Conservation (phyloP, 2,888 invertebrate species). For the Chrysolina oricalcia region DNA sequence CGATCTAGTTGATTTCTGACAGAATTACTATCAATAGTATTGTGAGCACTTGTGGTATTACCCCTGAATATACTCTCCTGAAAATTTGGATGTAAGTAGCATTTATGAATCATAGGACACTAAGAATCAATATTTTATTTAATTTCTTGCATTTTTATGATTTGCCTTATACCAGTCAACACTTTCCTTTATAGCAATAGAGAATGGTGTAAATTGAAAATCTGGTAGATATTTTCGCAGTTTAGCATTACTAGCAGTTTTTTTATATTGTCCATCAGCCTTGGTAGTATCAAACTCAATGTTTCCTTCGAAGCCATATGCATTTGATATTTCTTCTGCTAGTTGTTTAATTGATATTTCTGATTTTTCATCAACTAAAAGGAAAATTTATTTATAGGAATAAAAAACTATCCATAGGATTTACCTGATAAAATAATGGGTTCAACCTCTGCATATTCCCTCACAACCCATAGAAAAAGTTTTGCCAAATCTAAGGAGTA, state of each 20-base stretch:
- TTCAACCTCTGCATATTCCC: slow-evolving; percentile 90
- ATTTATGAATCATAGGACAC: too few relatives aligned
- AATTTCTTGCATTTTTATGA: slow-evolving; percentile 82
- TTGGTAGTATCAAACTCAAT: slow-evolving; percentile 87
- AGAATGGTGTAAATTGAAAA: slow-evolving; percentile 94
- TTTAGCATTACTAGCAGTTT: slow-evolving; percentile 97
- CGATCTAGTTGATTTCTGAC: too few relatives aligned
- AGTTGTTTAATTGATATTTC: slow-evolving; percentile 93
- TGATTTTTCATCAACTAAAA: slow-evolving; percentile 91
- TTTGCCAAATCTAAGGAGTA: slow-evolving; percentile 95
- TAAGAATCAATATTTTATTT: slow-evolving; percentile 43
- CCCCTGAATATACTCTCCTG: too few relatives aligned
- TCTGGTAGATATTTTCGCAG: slow-evolving; percentile 84
- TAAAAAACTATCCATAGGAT: not conserved
- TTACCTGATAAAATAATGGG: slow-evolving; percentile 96
- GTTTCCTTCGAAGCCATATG: slow-evolving; percentile 86
- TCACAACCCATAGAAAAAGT: slow-evolving; percentile 92
- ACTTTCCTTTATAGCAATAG: slow-evolving; percentile 85
- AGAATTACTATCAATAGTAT: too few relatives aligned
- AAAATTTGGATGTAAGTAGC: too few relatives aligned
- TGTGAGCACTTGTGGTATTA: too few relatives aligned
- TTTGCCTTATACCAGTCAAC: slow-evolving; percentile 93
- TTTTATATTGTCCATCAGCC: slow-evolving; percentile 98
- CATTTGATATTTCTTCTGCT: slow-evolving; percentile 88
- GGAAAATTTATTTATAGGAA: slow-evolving; percentile 41